phyloP scores from a whole-genome alignment of 37 sponge, comb jelly and placozoan genomes.

The Sycon ciliatum region DNA sequence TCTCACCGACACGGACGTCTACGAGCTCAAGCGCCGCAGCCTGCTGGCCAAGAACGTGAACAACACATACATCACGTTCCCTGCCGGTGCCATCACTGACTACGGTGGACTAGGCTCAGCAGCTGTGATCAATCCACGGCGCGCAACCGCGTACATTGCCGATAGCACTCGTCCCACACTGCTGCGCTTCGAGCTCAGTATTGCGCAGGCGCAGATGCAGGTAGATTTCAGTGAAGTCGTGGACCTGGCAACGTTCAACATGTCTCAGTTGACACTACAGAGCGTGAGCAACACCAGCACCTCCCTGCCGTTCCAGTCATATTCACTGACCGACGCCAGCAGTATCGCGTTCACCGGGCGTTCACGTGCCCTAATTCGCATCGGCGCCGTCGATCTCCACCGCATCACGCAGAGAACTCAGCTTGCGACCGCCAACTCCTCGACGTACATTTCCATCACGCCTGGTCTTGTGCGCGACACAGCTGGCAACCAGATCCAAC shows the following conservation, averaged over 20 bases:
- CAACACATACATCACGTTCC: constrained; percentile 62
- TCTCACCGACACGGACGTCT: constrained; percentile 42
- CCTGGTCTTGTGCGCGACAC: constrained; percentile 46
- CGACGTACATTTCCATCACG: constrained; percentile 22
- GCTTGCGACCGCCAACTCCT: constrained; percentile 25
- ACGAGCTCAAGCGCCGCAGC: constrained; percentile 54
- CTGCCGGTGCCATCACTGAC: constrained; percentile 38
- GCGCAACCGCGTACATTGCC: constrained; percentile 29
- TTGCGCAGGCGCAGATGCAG: constrained; percentile 38
- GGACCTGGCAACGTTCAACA: constrained; percentile 49
- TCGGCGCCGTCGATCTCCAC: constrained; percentile 2
- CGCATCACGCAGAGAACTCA: constrained; percentile 32
- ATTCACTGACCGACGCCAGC: background rate
- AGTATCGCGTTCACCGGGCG: background rate
- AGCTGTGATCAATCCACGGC: constrained; percentile 22
- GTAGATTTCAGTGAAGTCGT: constrained; percentile 71
- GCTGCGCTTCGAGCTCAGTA: constrained; percentile 38
- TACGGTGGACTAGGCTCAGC: constrained; percentile 49
- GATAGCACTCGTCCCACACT: constrained; percentile 57
- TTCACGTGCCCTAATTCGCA: constrained; percentile 22
- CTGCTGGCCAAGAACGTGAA: constrained; percentile 47
- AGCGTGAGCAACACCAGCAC: constrained; percentile 17
- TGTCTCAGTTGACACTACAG: constrained; percentile 54
- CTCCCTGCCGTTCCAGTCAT: background rate
- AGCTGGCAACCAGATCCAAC: constrained; percentile 42